Conservation (phyloP, 2,888 invertebrate species). For the Euproctis similis region DNA sequence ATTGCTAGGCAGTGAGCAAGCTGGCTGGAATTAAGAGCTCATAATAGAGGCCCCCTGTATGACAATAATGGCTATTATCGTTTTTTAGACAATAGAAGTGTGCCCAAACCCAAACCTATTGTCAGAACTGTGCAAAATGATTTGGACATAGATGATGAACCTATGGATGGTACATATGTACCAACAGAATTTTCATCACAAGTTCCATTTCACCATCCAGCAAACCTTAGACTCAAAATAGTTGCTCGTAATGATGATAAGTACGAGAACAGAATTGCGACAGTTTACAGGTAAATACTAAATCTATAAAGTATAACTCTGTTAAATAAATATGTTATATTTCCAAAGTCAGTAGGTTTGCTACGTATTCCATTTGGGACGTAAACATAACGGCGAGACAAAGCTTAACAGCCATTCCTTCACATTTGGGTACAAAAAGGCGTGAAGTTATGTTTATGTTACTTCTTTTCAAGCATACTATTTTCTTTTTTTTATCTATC, state of each 20-base stretch:
- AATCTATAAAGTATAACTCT: neutral
- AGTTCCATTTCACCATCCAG: slow-evolving; percentile 38
- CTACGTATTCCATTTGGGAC: too few species aligned
- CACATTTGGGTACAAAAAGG: too few species aligned
- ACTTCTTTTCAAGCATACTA: too few species aligned
- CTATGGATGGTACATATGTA: slow-evolving; percentile 49
- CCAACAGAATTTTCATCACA: slow-evolving; percentile 27
- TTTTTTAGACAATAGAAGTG: slow-evolving; percentile 6
- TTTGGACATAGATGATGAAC: slow-evolving; percentile 60
- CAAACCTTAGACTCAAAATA: slow-evolving; percentile 61
- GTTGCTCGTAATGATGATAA: slow-evolving; percentile 57
- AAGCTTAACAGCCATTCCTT: too few species aligned
- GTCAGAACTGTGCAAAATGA: slow-evolving; percentile 66
- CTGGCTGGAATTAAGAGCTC: too few species aligned
- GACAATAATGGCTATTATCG: neutral
- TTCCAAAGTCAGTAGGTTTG: too few species aligned
- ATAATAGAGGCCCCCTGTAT: too few species aligned
- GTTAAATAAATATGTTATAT: too few species aligned
- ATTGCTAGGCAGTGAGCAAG: too few species aligned
- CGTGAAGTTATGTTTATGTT: too few species aligned
- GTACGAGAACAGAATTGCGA: slow-evolving; percentile 30
- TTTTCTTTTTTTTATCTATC: too few species aligned
- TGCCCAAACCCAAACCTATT: slow-evolving; percentile 48
- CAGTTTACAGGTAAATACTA: slow-evolving; percentile 32
- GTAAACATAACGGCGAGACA: too few species aligned